Evolutionary conservation across 2,113 vertebrate genomes (phyloP).

Genomic region (Aegithalos caudatus): DNA sequence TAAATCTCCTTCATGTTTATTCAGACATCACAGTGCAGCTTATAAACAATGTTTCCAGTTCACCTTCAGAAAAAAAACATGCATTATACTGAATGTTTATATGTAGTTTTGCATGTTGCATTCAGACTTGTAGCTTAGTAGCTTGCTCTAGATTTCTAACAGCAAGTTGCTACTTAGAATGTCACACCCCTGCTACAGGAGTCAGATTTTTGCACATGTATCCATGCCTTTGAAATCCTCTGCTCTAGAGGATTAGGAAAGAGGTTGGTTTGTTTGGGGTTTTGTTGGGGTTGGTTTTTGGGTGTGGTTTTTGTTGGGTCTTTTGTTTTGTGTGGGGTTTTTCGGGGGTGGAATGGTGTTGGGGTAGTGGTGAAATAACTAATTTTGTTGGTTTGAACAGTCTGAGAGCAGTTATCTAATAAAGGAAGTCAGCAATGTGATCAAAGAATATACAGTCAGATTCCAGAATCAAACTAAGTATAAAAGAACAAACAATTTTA

Average conservation of each 20-base stretch:
- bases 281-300: neutral
- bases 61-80: neutral
- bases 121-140: neutral
- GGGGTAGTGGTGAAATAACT: neutral
- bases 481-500: neutral
- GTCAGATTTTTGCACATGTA: neutral
- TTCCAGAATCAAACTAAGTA: neutral
- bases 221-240: neutral
- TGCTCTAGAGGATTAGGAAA: neutral
- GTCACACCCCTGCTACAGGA: neutral
- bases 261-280: neutral
- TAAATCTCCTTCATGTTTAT: neutral
- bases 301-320: too few species aligned
- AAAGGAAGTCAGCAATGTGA: neutral
- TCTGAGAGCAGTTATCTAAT: neutral
- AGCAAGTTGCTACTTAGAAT: neutral
- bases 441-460: neutral
- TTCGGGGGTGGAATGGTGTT: too few species aligned
- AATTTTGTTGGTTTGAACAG: neutral
- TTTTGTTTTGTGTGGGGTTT: too few species aligned
- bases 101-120: neutral
- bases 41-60: neutral
- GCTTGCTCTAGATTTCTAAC: neutral
- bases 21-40: neutral
- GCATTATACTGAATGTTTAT: neutral